Evolutionary conservation across 2,797 vertebrate species (phyloP).

Genomic region (Anniella stebbinsi): DNA sequence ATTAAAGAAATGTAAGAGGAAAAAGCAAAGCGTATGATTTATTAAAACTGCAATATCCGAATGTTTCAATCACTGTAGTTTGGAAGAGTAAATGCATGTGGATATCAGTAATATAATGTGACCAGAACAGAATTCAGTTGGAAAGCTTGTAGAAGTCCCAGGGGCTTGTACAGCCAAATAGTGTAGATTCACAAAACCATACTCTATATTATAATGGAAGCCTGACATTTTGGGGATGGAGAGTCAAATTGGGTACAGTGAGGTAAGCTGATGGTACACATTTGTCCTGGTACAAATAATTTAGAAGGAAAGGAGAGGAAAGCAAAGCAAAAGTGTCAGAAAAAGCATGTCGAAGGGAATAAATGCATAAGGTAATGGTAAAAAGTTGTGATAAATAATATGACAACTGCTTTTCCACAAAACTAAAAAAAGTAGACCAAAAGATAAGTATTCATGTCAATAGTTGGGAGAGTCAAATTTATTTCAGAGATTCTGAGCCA

Average conservation of each 20-base stretch:
- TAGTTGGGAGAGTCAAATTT: not conserved
- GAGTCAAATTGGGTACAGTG: not conserved
- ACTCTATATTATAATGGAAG: constrained; percentile 24
- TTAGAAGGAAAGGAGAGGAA: not conserved
- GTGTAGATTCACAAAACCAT: constrained; percentile 30
- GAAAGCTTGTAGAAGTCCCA: not conserved
- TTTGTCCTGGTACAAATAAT: not conserved
- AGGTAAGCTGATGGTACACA: not conserved
- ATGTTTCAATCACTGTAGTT: constrained; percentile 5
- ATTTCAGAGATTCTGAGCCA: not conserved
- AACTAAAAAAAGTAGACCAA: not conserved
- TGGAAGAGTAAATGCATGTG: constrained; percentile 1
- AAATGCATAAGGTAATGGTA: not conserved
- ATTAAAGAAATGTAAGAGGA: not conserved
- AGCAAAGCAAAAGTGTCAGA: not conserved
- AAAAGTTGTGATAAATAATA: not conserved
- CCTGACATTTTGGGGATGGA: constrained; percentile 8
- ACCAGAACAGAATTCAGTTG: constrained; percentile 20
- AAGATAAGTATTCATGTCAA: not conserved
- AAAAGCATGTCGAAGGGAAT: not conserved
- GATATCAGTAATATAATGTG: constrained; percentile 33
- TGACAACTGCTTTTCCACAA: not conserved
- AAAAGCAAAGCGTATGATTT: not conserved
- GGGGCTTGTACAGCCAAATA: constrained; percentile 19
- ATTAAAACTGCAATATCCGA: constrained; percentile 14